Evolutionary conservation across 2,888 invertebrate species (phyloP).

Genomic region (Callyntrura guangdongensis): DNA sequence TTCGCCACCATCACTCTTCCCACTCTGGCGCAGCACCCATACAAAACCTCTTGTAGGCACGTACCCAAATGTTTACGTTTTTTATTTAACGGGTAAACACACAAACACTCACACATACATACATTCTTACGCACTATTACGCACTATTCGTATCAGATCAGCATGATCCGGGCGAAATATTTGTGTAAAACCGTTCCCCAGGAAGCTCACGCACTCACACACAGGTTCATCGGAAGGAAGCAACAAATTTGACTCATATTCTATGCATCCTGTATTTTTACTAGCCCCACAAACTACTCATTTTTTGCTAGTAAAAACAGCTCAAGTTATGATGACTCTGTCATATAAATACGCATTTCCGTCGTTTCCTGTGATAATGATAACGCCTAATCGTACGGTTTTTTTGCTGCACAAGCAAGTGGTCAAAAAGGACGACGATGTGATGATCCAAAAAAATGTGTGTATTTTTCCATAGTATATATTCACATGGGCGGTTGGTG

Average conservation of each 20-base stretch:
- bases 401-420: background rate
- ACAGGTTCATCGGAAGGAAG: conserved; percentile 27
- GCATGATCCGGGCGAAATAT: background rate
- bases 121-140: conserved; percentile 1
- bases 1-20: background rate
- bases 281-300: background rate
- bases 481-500: background rate
- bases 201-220: background rate
- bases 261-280: background rate
- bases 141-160: too few relatives aligned
- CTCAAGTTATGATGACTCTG: background rate
- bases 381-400: background rate
- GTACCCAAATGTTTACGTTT: background rate
- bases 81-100: conserved; percentile 38
- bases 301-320: too few relatives aligned
- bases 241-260: conserved; percentile 5
- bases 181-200: background rate
- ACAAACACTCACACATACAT: background rate
- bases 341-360: conserved; percentile 6
- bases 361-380: background rate
- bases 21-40: background rate
- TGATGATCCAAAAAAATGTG: background rate
- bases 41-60: too few relatives aligned
- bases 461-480: conserved; percentile 20
- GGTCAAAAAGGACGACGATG: conserved; percentile 16